Evolutionary conservation across 1,140 invertebrate genomes (phyloP).

Genomic region (Eriocheir sinensis): DNA sequence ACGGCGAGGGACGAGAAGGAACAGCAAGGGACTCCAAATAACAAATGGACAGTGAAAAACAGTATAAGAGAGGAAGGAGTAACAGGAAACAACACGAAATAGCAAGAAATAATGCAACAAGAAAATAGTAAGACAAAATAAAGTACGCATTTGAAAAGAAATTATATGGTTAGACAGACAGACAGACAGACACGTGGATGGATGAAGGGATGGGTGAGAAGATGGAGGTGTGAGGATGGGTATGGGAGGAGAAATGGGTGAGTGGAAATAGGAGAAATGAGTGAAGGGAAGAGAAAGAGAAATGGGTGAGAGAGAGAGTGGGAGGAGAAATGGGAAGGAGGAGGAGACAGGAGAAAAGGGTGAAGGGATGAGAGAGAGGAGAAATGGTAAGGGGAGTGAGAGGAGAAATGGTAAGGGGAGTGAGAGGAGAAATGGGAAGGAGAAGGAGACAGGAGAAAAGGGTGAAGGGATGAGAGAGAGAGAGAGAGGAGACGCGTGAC

Average conservation of each 20-base stretch:
- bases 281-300: neutral
- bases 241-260: neutral
- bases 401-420: neutral
- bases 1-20: no score
- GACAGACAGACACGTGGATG: no score
- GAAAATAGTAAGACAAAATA: no score
- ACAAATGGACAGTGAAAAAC: no score
- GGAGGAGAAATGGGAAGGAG: neutral
- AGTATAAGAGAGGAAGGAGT: no score
- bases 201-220: no score
- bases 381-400: neutral
- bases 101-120: no score
- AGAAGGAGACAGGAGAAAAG: neutral
- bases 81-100: no score
- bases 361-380: neutral
- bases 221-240: neutral
- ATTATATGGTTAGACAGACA: no score
- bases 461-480: slow-evolving; percentile 9
- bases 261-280: neutral
- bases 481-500: no score
- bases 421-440: neutral
- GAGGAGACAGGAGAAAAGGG: neutral
- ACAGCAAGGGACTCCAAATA: no score
- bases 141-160: no score
- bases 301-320: neutral